Evolutionary conservation across 2,888 invertebrate species (phyloP).

Genomic region (Pyralis farinalis): DNA sequence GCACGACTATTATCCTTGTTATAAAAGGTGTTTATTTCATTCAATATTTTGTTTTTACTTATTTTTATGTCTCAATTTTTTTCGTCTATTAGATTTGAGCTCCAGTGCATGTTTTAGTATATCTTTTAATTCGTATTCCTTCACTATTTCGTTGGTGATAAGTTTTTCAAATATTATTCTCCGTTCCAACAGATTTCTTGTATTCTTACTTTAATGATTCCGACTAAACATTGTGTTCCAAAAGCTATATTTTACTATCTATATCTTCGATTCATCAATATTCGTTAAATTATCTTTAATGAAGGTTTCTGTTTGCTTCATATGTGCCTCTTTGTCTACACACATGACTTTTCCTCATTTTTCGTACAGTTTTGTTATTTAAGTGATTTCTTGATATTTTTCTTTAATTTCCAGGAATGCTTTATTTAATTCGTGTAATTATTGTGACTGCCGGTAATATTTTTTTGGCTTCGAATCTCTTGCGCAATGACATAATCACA

Average conservation of each 20-base stretch:
- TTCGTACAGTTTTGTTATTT: no score
- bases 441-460: no score
- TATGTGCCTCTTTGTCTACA: slow-evolving; percentile 1
- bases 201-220: no score
- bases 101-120: background rate
- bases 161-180: slow-evolving; percentile 4
- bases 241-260: slow-evolving; percentile 7
- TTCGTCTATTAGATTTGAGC: slow-evolving; percentile 3
- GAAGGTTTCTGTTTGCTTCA: slow-evolving; percentile 1
- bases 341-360: no score
- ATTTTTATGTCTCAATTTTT: slow-evolving; percentile 2
- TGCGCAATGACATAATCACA: no score
- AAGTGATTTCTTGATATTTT: no score
- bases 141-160: background rate
- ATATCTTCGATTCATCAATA: background rate
- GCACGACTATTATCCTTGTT: no score
- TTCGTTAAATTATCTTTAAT: slow-evolving; percentile 2
- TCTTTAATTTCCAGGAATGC: no score
- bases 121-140: slow-evolving; percentile 4
- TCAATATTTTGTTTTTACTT: background rate
- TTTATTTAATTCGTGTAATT: no score
- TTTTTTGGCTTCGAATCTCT: no score
- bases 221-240: slow-evolving; percentile 2
- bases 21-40: background rate
- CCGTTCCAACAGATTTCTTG: no score